Percentiles rank a stretch among this genome's conserved stretches.
Conservation (phyloP, 2,113 vertebrate genomes). For the Pluvialis apricaria region DNA sequence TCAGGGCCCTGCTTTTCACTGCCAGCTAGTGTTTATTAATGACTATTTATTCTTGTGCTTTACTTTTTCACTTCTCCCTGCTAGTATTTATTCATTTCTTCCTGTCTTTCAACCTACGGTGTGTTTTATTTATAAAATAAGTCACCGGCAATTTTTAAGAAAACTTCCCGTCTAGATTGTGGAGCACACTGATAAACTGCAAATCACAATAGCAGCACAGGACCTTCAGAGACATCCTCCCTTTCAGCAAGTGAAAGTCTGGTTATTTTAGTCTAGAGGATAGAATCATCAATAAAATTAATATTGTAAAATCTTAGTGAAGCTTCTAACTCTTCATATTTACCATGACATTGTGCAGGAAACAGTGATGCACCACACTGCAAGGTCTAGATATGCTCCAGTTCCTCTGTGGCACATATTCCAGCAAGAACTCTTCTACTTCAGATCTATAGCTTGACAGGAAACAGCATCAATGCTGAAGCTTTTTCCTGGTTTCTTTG, state of each 20-base stretch:
- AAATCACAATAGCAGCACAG: background rate
- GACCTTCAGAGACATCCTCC: background rate
- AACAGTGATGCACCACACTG: background rate
- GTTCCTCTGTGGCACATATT: constrained; percentile 13
- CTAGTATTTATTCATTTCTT: background rate
- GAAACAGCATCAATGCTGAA: background rate
- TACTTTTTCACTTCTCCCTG: background rate
- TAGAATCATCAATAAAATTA: background rate
- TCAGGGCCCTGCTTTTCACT: background rate
- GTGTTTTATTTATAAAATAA: constrained; percentile 10
- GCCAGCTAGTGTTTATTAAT: constrained; percentile 24
- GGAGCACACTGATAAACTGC: background rate
- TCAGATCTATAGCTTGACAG: constrained; percentile 15
- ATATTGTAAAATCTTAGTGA: background rate
- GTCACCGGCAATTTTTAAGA: background rate
- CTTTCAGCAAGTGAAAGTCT: background rate
- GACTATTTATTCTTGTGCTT: background rate
- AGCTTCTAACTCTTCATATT: background rate
- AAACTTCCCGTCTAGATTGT: background rate
- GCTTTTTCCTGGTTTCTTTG: background rate
- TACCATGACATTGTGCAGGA: background rate
- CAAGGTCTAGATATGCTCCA: constrained; percentile 3
- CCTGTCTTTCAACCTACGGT: background rate
- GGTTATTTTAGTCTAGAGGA: background rate
- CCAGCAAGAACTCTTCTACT: background rate